Percentiles rank a stretch among this genome's conserved stretches.
These are phyloP conservation scores for Fabriciana adippe DNA, from an alignment of 2,888 invertebrate species.

Conservation along the genomic window DNA sequence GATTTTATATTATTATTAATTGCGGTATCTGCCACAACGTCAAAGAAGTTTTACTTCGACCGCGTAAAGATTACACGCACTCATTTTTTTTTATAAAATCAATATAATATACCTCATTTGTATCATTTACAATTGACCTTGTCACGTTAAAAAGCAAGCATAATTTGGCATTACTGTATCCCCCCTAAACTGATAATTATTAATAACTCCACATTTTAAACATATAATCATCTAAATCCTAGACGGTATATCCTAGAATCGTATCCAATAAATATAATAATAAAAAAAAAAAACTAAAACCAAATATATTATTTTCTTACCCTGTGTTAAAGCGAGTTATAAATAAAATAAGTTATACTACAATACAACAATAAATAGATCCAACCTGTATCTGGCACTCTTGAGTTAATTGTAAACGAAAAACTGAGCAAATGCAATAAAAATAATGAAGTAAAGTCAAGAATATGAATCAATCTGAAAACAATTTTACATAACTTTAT, in stretches of 20 bases:
- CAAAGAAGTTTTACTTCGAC: no score
- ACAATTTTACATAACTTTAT: neutral
- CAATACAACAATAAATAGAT: constrained; percentile 29
- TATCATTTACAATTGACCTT: no score
- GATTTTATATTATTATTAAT: no score
- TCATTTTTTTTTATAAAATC: no score
- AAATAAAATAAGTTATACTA: constrained; percentile 22
- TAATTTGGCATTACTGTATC: no score
- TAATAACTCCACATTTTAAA: no score
- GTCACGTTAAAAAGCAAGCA: no score
- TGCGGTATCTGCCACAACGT: no score
- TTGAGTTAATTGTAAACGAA: constrained; percentile 14
- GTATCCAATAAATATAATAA: constrained; percentile 10
- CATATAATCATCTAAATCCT: neutral
- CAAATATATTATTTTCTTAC: constrained; percentile 28
- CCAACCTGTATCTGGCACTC: constrained; percentile 28
- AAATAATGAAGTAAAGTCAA: constrained; percentile 5
- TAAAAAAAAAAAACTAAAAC: constrained; percentile 17
- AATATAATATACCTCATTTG: no score
- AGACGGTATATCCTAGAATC: constrained; percentile 11
- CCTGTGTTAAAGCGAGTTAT: constrained; percentile 36
- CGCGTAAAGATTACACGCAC: no score
- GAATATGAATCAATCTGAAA: neutral
- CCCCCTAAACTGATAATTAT: no score
- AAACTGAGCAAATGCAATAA: constrained; percentile 29